Percentiles rank a stretch among this genome's conserved stretches.
These are phyloP conservation scores for Otus sunia DNA, from an alignment of 2,113 vertebrate genomes.

Conservation along the genomic window DNA sequence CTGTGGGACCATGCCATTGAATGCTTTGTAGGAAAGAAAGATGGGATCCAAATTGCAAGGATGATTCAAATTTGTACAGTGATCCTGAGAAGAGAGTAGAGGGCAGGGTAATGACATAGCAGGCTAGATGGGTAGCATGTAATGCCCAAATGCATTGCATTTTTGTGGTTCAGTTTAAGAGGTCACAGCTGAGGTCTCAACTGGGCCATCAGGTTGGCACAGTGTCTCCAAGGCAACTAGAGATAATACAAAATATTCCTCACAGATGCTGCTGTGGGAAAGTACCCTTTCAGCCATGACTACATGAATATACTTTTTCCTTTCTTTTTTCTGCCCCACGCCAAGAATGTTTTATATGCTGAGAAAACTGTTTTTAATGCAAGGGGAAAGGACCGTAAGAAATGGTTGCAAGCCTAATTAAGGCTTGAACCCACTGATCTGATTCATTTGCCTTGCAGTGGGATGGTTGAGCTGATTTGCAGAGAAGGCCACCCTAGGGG, in stretches of 20 bases:
- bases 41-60: not conserved
- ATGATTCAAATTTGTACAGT: too few species aligned
- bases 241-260: not conserved
- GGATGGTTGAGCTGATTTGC: not conserved
- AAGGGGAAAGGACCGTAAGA: not conserved
- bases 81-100: not conserved
- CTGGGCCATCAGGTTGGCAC: not conserved
- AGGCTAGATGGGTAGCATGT: not conserved
- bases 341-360: not conserved
- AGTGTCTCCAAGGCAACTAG: not conserved
- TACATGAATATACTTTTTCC: not conserved
- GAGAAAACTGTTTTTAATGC: not conserved
- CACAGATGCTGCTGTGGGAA: not conserved
- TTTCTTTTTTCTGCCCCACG: not conserved
- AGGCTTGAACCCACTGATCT: not conserved
- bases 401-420: not conserved
- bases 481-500: not conserved
- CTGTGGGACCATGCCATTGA: not conserved
- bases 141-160: not conserved
- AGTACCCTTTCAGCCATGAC: not conserved
- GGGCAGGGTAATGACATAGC: not conserved
- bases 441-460: not conserved
- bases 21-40: not conserved
- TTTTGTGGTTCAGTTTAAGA: not conserved
- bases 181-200: not conserved